Evolutionary conservation across 2,888 invertebrate genomes (phyloP).

Genomic region (Agrotis segetum): DNA sequence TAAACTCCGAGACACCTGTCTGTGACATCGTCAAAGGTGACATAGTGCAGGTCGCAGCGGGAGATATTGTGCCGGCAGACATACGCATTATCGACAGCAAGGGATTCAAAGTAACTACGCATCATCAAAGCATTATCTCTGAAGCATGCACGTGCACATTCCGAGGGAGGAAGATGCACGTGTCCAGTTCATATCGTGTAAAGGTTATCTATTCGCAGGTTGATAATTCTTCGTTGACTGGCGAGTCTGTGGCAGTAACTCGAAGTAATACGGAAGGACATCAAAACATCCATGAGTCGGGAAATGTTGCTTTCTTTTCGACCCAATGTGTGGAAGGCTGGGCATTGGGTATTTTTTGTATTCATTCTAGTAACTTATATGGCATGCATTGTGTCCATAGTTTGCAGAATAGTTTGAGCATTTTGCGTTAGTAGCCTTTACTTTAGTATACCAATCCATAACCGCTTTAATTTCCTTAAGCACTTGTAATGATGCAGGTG

Average conservation of each 20-base stretch:
- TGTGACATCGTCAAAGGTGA: conserved; percentile 98
- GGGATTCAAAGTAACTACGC: conserved; percentile 93
- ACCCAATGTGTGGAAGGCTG: conserved; percentile 98
- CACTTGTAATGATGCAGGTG: conserved; percentile 73
- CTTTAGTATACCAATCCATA: too few species aligned
- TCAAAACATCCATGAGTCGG: conserved; percentile 97
- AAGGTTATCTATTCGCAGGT: conserved; percentile 87
- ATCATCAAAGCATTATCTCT: conserved; percentile 30
- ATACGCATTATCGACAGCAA: conserved; percentile 98
- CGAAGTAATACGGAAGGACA: conserved; percentile 96
- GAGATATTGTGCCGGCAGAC: conserved; percentile 99
- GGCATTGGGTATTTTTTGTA: conserved; percentile 92
- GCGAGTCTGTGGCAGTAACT: conserved; percentile 97
- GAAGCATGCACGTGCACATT: conserved; percentile 33
- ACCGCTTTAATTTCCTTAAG: not conserved
- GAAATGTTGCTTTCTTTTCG: conserved; percentile 98
- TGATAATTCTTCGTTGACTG: conserved; percentile 98
- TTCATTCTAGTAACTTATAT: not conserved
- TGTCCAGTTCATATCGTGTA: conserved; percentile 25
- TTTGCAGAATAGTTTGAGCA: too few species aligned
- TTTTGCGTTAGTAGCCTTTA: too few species aligned
- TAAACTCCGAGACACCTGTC: conserved; percentile 95
- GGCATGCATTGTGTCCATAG: too few species aligned
- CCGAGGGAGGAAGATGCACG: conserved; percentile 26
- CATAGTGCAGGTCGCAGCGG: conserved; percentile 96